Percentiles rank a stretch among this genome's conserved stretches.
phyloP scores from a whole-genome alignment of 23 tunicate genomes.

The Styela clava region DNA sequence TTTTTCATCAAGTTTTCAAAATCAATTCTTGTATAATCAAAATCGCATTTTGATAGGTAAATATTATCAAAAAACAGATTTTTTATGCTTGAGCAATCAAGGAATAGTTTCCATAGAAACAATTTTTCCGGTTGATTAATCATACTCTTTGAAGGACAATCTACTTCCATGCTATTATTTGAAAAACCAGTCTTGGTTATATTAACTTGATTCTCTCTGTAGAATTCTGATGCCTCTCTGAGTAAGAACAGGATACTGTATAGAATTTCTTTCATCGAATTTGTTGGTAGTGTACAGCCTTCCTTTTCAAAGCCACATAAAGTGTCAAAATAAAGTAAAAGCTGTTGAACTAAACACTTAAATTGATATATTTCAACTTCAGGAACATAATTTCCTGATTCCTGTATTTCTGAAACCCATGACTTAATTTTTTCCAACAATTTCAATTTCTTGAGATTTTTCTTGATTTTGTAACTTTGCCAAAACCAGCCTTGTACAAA shows the following conservation, averaged over 20 bases:
- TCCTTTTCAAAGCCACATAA: neutral
- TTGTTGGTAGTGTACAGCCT: neutral
- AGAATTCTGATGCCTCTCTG: neutral
- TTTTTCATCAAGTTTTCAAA: neutral
- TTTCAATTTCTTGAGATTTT: neutral
- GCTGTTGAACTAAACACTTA: neutral
- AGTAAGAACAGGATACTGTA: neutral
- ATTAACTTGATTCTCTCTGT: too few species aligned
- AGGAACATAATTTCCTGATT: too few species aligned
- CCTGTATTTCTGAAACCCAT: neutral
- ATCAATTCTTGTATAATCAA: neutral
- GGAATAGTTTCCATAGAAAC: neutral
- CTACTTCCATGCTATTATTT: too few species aligned
- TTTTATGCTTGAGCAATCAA: neutral
- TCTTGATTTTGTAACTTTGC: neutral
- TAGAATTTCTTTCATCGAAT: neutral
- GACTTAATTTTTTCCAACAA: neutral
- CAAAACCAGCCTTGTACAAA: constrained; percentile 2
- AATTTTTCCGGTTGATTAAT: too few species aligned
- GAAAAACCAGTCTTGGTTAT: too few species aligned
- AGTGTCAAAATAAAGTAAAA: neutral
- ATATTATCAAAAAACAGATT: neutral
- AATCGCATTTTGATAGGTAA: neutral
- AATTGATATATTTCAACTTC: too few species aligned
- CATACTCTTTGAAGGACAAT: too few species aligned